A percentile compares a stretch with the other conserved stretches of the same genome.
Evolutionary conservation across 2,888 invertebrate species (phyloP).

Genomic region (Apeira syringaria): DNA sequence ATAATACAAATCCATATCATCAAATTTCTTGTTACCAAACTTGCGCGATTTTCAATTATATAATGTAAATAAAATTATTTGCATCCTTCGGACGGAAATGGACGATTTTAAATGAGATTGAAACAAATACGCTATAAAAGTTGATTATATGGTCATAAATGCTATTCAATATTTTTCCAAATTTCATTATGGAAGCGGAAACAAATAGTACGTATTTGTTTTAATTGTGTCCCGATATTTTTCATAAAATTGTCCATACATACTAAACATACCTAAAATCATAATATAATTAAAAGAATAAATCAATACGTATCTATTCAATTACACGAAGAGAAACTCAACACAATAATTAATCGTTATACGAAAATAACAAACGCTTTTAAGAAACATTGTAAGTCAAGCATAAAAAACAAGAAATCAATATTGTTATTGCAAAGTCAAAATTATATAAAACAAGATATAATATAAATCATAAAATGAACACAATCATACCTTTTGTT

Average conservation of each 20-base stretch:
- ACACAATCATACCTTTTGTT: conserved; percentile 26
- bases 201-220: no score
- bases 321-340: conserved; percentile 14
- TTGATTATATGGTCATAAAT: neutral
- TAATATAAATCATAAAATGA: conserved; percentile 22
- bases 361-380: conserved; percentile 65
- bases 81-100: conserved; percentile 30
- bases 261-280: neutral
- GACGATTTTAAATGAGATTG: conserved; percentile 10
- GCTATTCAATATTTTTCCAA: no score
- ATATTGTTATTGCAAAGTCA: conserved; percentile 21
- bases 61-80: conserved; percentile 15
- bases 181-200: no score
- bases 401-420: conserved; percentile 22
- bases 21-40: no score
- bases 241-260: neutral
- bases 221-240: neutral
- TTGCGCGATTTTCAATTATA: conserved; percentile 23
- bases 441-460: conserved; percentile 22
- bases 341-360: conserved; percentile 61
- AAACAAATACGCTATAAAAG: no score
- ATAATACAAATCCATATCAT: no score
- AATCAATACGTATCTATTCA: conserved; percentile 25
- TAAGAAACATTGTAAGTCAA: conserved; percentile 31
- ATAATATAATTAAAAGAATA: conserved; percentile 19